Conservation (phyloP, 2,888 invertebrate genomes). For the Sphecodes monilicornis region DNA sequence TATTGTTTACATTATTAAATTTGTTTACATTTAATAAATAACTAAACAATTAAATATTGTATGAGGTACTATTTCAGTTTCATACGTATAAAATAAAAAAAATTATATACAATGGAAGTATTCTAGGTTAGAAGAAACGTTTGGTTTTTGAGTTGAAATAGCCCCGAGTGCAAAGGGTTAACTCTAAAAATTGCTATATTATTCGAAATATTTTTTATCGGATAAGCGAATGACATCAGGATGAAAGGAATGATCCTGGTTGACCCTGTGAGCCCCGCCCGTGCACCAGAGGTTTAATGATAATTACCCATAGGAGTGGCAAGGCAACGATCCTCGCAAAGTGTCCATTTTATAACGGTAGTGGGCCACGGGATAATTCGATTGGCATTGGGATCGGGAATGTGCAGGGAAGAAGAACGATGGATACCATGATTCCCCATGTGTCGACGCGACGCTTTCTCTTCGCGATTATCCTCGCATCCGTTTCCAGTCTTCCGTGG, state of each 20-base stretch:
- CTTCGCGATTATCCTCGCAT: slow-evolving; percentile 62
- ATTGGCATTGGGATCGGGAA: slow-evolving; percentile 1
- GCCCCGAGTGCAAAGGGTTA: too few relatives aligned
- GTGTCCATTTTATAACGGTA: not conserved
- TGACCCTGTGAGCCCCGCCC: not conserved
- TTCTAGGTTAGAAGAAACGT: too few relatives aligned
- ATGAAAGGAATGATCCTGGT: not conserved
- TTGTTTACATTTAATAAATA: too few relatives aligned
- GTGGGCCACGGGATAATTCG: not conserved
- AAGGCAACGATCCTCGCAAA: not conserved
- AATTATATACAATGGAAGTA: too few relatives aligned
- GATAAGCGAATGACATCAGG: not conserved
- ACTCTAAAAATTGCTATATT: too few relatives aligned
- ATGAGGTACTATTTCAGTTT: too few relatives aligned
- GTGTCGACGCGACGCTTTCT: slow-evolving; percentile 53
- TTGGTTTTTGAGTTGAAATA: too few relatives aligned
- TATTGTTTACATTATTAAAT: too few relatives aligned
- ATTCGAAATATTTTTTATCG: too few relatives aligned
- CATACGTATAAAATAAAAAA: too few relatives aligned
- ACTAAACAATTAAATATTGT: too few relatives aligned
- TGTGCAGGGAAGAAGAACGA: slow-evolving; percentile 32
- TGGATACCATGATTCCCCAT: slow-evolving; percentile 41
- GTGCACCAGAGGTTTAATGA: not conserved
- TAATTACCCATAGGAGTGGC: not conserved
- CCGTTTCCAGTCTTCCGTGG: slow-evolving; percentile 68